A percentile compares a stretch with the other conserved stretches of the same genome.
These are phyloP conservation scores for Tholera decimalis DNA, from an alignment of 2,888 invertebrate species.

Conservation along the genomic window DNA sequence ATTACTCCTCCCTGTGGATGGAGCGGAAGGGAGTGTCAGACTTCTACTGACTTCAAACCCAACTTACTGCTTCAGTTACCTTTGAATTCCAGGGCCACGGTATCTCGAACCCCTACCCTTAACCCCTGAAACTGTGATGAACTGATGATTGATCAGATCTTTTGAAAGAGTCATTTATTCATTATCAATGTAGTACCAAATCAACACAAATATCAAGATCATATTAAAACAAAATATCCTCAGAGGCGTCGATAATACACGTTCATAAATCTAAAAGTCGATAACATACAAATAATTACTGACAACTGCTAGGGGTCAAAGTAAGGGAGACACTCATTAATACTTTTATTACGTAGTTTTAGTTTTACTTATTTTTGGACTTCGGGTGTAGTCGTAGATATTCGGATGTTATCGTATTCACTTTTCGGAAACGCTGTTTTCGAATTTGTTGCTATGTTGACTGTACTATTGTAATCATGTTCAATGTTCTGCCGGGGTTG, in stretches of 20 bases:
- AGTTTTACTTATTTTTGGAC: constrained; percentile 18
- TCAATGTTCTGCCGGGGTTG: too few species aligned
- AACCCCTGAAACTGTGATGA: too few species aligned
- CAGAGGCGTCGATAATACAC: background rate
- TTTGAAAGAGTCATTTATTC: too few species aligned
- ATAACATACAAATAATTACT: constrained; percentile 34
- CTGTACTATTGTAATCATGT: background rate
- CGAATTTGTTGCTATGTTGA: background rate
- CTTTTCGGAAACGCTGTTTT: background rate
- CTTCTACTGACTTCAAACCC: too few species aligned
- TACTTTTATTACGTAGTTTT: constrained; percentile 61
- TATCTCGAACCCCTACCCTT: too few species aligned
- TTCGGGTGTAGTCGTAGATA: constrained; percentile 25
- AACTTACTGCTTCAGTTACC: too few species aligned
- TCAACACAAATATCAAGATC: too few species aligned
- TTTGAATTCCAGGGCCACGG: too few species aligned
- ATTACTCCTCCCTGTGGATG: too few species aligned
- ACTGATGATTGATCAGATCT: too few species aligned
- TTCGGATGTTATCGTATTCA: background rate
- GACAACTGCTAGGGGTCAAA: constrained; percentile 16
- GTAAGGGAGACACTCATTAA: constrained; percentile 46
- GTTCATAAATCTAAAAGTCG: constrained; percentile 42
- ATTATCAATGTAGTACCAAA: too few species aligned
- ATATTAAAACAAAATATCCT: background rate
- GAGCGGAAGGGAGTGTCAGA: too few species aligned